phyloP scores from a whole-genome alignment of 2,113 vertebrate species.

The Mormyrus iriodes region DNA sequence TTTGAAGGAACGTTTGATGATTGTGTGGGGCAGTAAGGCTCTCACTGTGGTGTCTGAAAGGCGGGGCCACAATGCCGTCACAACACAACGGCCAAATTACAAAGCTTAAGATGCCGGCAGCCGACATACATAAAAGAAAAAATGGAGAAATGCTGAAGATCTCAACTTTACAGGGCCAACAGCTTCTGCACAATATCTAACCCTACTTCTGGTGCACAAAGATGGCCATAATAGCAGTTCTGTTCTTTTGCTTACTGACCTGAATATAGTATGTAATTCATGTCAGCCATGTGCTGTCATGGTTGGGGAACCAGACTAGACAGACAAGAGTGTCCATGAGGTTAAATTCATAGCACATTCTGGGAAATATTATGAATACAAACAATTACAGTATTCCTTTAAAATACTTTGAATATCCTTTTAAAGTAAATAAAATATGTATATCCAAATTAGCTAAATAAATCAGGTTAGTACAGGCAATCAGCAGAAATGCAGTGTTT shows the following conservation, averaged over 20 bases:
- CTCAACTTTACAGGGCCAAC: not conserved
- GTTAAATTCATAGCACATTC: not conserved
- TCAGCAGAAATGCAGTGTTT: not conserved
- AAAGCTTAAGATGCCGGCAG: not conserved
- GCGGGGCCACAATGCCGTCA: not conserved
- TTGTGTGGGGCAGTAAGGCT: constrained; percentile 3
- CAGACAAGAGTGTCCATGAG: not conserved
- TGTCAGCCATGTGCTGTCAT: not conserved
- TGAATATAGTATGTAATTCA: not conserved
- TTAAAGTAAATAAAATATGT: not conserved
- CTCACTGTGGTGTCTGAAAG: not conserved
- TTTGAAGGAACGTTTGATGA: not conserved
- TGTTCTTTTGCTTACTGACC: constrained; percentile 16
- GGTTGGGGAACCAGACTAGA: not conserved
- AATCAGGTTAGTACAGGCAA: not conserved
- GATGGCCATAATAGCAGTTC: not conserved
- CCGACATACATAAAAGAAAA: not conserved
- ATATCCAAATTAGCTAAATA: not conserved
- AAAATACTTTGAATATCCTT: not conserved
- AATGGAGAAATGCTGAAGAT: constrained; percentile 6
- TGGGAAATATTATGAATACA: not conserved
- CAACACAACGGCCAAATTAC: constrained; percentile 9
- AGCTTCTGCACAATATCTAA: not conserved
- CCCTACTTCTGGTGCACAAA: not conserved
- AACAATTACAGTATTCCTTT: not conserved